Base-by-base conservation (phyloP, 2,888 invertebrate species). In the Agriopis aurantiaria region DNA sequence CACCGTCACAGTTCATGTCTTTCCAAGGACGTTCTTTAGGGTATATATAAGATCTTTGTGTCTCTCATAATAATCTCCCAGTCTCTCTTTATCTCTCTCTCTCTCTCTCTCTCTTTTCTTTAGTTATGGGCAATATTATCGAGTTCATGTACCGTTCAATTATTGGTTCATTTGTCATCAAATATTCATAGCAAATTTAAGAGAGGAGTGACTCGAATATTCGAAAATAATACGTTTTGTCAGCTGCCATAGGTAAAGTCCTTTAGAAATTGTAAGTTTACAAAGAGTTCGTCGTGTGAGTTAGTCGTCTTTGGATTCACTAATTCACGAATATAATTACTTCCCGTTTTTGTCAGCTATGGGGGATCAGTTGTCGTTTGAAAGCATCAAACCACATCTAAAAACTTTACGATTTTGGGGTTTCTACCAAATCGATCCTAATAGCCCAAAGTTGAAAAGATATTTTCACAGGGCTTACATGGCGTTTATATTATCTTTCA, bases 301-400 rank as follows among this genome's bases (percentile, higher is more conserved):
- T 7, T 12, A 58, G 58, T 46, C n/a, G 45, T 46, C 45, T 48
- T 12, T 23, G 8, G 8, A 14, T 17, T 23, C 41, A 33, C 55
- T 14, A 23, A 33, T 33, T 33, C 33, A 33, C 33, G 33, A 33
- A 33, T 5, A 41, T 11, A 8, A 4, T 12, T 53, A 12, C n/a
- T 0, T 17, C 1, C 33, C 6, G 7, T 40, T 12, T n/a, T 4
- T 33, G 0, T 12, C 40, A 51, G 72, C 65, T 69, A 83, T 82
- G 79, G 72, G 75, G 40, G 71, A 75, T 12, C 75, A 76, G 65
- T 72, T 84, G 65, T 78, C 86, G 40, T 86, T 82, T 67, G 66
- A 77, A 68, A 82, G 83, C 75, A 68, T 89, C 46, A 74, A 67
- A 53, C 83, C 84, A 17, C 85, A 86, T 77, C 75, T 90, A 43